Evolutionary conservation across 2,888 invertebrate species (phyloP).

Genomic region (Noctua janthe): DNA sequence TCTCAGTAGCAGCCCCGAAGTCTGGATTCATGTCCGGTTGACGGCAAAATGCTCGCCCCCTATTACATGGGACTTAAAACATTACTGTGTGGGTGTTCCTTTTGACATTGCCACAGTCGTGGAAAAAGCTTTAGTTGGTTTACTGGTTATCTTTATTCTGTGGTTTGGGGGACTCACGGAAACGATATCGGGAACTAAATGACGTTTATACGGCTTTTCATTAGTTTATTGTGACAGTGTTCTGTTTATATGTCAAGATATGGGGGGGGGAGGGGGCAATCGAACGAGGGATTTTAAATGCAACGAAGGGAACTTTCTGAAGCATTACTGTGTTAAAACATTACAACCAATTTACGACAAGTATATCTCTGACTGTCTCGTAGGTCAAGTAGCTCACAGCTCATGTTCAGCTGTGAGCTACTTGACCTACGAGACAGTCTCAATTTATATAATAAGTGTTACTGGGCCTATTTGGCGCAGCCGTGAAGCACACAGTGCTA

Average conservation of each 20-base stretch:
- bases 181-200: slow-evolving; percentile 30
- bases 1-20: not conserved
- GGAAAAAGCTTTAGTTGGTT: not conserved
- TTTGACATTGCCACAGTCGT: not conserved
- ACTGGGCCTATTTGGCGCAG: too few species aligned
- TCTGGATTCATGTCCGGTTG: not conserved
- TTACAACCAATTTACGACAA: not conserved
- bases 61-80: not conserved
- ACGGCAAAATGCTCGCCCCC: not conserved
- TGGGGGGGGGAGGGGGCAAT: not conserved
- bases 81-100: not conserved
- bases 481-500: too few species aligned
- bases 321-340: not conserved
- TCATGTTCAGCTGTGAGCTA: not conserved
- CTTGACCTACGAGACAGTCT: too few species aligned
- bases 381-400: too few species aligned
- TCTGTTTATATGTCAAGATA: slow-evolving; percentile 37
- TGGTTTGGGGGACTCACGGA: slow-evolving; percentile 10
- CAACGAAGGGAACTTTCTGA: not conserved
- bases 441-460: not conserved
- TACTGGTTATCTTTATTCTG: not conserved
- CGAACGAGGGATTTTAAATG: not conserved
- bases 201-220: slow-evolving; percentile 37
- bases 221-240: slow-evolving; percentile 41
- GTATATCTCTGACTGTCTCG: not conserved